Evolutionary conservation across 2,888 invertebrate species (phyloP), one percentile per base, ranked within the genome.

Genomic region (Agrotis clavis): DNA sequence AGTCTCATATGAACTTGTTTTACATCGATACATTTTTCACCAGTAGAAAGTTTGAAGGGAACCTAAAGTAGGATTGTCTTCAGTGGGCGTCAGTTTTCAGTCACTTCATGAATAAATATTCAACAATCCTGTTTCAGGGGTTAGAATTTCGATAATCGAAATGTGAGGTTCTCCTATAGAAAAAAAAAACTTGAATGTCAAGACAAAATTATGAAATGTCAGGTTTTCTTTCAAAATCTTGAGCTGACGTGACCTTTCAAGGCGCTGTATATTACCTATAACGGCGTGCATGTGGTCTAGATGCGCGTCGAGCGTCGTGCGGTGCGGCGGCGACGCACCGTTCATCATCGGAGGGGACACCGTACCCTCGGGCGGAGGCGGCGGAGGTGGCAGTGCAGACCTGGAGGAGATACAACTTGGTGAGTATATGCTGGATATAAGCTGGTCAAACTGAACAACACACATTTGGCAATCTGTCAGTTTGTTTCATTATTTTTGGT

Each of bases 241-340:
- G 25, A 25, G 21, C 16, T 53, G 0, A 53, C 14, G 16, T 16
- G 21, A 21, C 53, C 14, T 7, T 53, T 9, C 41, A 41, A 1
- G 19, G 71, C 53, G n/a, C 59, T 13, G 53, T 54, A 48, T 65
- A 67, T 77, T 79, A 95, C 96, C 95, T 51, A 96, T 96, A 66
- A 96, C 96, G 4, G 95, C 95, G 83, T 96, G 96, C 96, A 96
- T 96, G 86, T 95, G 95, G 81, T 96, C 96, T 18, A 96, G 91
- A 65, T 96, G 97, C 89, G 90, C 97, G 94, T 90, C 97, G 93
- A 89, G 97, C 94, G 85, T 98, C 96, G 86, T 97, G 97, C 86
- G 97, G 95, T 90, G 97, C 97, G 84, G 98, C 97, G 87, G 98
- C 96, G 85, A 98, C 96, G 87, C 98, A 89, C 94, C 95, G 87